These are phyloP conservation scores for Tinea trinotella DNA, from an alignment of 2,888 invertebrate genomes.

Conservation along the genomic window DNA sequence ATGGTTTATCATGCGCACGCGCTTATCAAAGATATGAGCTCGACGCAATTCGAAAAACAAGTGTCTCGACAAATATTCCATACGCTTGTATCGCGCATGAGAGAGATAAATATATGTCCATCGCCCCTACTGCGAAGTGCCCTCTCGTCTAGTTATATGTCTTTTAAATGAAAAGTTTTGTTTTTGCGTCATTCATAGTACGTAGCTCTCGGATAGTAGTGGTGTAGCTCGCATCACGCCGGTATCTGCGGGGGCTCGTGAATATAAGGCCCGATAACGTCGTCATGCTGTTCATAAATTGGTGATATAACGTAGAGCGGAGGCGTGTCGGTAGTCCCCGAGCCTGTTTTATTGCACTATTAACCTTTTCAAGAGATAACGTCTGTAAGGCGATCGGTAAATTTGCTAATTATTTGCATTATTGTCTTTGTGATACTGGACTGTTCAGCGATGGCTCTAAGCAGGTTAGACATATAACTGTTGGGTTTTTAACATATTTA, in stretches of 20 bases:
- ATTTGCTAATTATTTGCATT: conserved; percentile 7
- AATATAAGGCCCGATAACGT: conserved; percentile 51
- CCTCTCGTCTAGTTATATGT: conserved; percentile 53
- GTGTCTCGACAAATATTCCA: conserved; percentile 68
- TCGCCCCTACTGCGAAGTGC: conserved; percentile 42
- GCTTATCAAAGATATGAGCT: conserved; percentile 37
- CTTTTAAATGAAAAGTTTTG: conserved; percentile 46
- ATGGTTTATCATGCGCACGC: conserved; percentile 19
- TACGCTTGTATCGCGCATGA: conserved; percentile 60
- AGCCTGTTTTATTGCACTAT: conserved; percentile 30
- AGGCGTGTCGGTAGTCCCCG: conserved; percentile 43
- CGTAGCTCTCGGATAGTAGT: conserved; percentile 70
- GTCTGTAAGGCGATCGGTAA: conserved; percentile 6
- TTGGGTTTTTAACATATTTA: neutral
- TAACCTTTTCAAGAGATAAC: conserved; percentile 31
- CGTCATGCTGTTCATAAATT: neutral
- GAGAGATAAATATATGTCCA: conserved; percentile 46
- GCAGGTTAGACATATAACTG: conserved; percentile 13
- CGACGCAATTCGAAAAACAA: conserved; percentile 67
- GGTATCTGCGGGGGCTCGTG: conserved; percentile 51
- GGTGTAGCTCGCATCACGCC: conserved; percentile 56
- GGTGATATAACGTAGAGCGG: conserved; percentile 52
- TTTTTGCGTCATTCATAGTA: conserved; percentile 66
- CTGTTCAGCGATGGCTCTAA: conserved; percentile 15
- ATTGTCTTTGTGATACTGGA: neutral